Base-by-base conservation (phyloP, 2,888 invertebrate species). In the Heliconius ethilla region DNA sequence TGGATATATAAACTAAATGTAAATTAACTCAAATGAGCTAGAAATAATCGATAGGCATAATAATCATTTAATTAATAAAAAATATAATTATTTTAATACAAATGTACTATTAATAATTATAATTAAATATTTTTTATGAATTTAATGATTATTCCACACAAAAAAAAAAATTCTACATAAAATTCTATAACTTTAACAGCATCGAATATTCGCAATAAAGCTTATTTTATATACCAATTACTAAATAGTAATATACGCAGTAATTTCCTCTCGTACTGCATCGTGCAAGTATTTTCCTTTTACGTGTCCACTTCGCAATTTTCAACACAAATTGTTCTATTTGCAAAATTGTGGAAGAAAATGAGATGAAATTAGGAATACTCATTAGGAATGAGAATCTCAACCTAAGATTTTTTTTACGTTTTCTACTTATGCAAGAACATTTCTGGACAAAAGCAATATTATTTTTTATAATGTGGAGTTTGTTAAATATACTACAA, bases 281-380 rank as follows among this genome's bases (percentile, higher is more conserved):
- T 74, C 73, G 73, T 74, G 73, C 33, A 40, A 74, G 63, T 74
- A 74, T 74, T 74, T 40, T 59, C 72, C 6, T 18, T 37, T n/a
- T 74, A 74, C 73, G 73, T 74, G 63, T 63, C 73, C 27, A 74
- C 33, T 10, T 63, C n/a, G 73, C 37, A 74, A 74, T 74, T 74
- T 74, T 62, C 63, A 62, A 40, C 37, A 74, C 25, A 74, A 40
- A 62, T 63, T 40, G n/a, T 62, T 37, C 13, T 63, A 22, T 74
- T 62, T 74, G 33, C 22, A 27, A 63, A 62, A 27, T 74, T 63
- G 25, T 62, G 15, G 5, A 73, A 40, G 18, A 40, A 63, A 74
- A 63, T 74, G 11, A 40, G 40, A 63, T 63, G 27, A 33, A 70
- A 70, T 37, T 67, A 67, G 67, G 6, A 67, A 37, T 67, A 37